Base-by-base conservation (phyloP, 2,888 invertebrate species). In the Salpingus planirostris region DNA sequence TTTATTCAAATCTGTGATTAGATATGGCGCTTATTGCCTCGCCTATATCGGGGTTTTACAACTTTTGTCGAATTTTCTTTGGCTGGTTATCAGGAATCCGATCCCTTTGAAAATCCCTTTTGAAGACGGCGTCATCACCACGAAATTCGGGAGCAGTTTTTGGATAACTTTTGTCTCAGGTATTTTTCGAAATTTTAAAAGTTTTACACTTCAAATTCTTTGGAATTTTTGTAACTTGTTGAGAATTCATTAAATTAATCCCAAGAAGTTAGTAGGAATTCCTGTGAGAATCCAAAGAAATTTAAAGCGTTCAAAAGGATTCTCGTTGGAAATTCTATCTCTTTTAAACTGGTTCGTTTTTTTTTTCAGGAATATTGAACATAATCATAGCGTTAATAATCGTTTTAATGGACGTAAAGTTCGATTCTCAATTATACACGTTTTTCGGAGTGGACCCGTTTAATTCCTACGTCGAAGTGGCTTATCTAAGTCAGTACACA, bases 361-460 rank as follows among this genome's bases (percentile, higher is more conserved):
- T 73, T 2, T 29, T 57, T 15, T 64, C 64, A 39, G 73, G 73
- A 72, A 50, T 27, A 6, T 6, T 70, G 2, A 71, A 70, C 42
- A 26, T 69, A 1, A 6, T 65, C 5, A 36, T 73, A 15, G 66
- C 69, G 2, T 30, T 59, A 1, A 38, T 64, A 1, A 59, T 73
- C 7, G 44, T 64, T 14, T 41, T 69, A 21, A 46, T 70, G 46
- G 70, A 73, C 44, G 52, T 63, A 3, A 48, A 62, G 13, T 65
- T 53, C 38, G 67, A 68, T 8, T 65, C 68, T 27, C 50, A 57
- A 21, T 50, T 70, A 6, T 62, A 67, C 24, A 48, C 55, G 7
- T 69, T 70, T 46, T 70, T 74, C 46, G 70, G 68, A 1, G 57
- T 70, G 10, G 70, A 73, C 50, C 69, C 70, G 3, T 54, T 72